Evolutionary conservation across 2,888 invertebrate species (phyloP), one percentile per base, ranked within the genome.

Genomic region (Hecatera dysodea): DNA sequence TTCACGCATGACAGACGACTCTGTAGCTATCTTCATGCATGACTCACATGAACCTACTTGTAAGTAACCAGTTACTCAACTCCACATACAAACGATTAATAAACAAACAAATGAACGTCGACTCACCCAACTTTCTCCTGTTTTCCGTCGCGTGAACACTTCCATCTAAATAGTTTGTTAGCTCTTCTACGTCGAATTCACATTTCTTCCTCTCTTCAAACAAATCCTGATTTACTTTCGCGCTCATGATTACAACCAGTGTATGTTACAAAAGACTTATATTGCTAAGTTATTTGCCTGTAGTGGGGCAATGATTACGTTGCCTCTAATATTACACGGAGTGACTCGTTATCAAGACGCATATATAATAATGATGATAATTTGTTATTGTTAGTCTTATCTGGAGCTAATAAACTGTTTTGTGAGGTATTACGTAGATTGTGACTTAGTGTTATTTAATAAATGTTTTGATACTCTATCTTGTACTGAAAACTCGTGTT

Each of bases 131-230:
- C 44, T 87, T 83, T 64, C 93, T 97, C 82, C 98, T 97, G 76
- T 96, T 96, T 62, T 92, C 90, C 0, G 98, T 98, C 87, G 97
- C 97, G 61, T 97, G 95, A 53, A 91, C 91, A 11, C 97, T 97
- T 9, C 98, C 98, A 90, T 98, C 98, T 82, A 98, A 93, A 83
- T 98, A 97, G 87, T 97, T 93, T 0, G 98, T 98, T 81, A 99
- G 94, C 91, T 98, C 98, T 77, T 96, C 92, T 0, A 97, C 93
- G 90, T 97, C 94, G 89, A 98, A 98, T 57, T 96, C 96, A 87
- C 98, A 98, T 81, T 96, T 97, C 44, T 96, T 93, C 63, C 98
- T 96, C 91, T 98, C 98, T 74, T 93, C 96, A 69, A 95, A 92
- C 72, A 98, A 94, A 93, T 98, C 98, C 67, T 96, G 93, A 90